Evolutionary conservation across 37 sponge, comb jelly and placozoan genomes (phyloP).

Genomic region (Geodia barretti): DNA sequence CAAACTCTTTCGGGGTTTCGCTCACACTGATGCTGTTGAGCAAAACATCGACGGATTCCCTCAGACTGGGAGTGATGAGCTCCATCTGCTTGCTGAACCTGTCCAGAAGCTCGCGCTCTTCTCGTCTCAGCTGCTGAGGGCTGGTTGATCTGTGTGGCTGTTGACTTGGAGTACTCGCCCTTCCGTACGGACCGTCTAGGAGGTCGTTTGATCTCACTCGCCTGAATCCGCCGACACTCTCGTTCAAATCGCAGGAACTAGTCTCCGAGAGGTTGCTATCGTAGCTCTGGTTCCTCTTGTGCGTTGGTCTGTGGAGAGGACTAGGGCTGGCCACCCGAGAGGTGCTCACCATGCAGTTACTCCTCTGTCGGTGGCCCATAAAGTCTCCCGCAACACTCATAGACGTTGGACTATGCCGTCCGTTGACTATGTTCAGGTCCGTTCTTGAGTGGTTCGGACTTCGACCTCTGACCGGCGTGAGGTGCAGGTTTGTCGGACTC

Average conservation of each 20-base stretch:
- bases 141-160: slow-evolving; percentile 3
- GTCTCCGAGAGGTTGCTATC: not conserved
- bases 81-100: slow-evolving; percentile 73
- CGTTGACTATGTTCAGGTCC: not conserved
- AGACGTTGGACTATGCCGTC: not conserved
- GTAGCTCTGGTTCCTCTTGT: slow-evolving; percentile 38
- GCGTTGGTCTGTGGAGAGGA: slow-evolving; percentile 4
- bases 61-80: slow-evolving; percentile 60
- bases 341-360: not conserved
- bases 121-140: slow-evolving; percentile 49
- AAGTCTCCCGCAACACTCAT: not conserved
- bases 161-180: not conserved
- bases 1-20: slow-evolving; percentile 69
- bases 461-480: not conserved
- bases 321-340: slow-evolving; percentile 22
- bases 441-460: not conserved
- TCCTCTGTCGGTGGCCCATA: not conserved
- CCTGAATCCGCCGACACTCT: not conserved
- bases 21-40: slow-evolving; percentile 32
- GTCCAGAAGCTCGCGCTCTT: slow-evolving; percentile 53
- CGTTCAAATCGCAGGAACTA: slow-evolving; percentile 39
- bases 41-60: slow-evolving; percentile 46
- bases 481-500: not conserved
- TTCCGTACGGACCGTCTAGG: slow-evolving; percentile 51
- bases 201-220: slow-evolving; percentile 25